Conservation (phyloP, 2,797 vertebrate species). For the Centropyge bicolor region DNA sequence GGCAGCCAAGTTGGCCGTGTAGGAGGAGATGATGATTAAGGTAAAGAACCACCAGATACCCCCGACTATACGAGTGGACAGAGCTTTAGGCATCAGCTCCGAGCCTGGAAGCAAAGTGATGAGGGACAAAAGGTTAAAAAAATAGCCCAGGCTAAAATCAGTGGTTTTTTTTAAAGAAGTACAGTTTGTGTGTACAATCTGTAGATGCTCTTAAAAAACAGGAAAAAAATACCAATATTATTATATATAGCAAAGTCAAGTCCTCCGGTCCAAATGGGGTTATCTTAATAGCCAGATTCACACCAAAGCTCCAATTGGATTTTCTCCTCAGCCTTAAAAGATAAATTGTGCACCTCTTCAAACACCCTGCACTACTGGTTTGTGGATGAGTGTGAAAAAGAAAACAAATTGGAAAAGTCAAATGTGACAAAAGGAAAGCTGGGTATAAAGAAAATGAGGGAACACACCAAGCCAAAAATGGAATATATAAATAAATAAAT, state of each 20-base stretch:
- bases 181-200: neutral
- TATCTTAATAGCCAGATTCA: conserved; percentile 29
- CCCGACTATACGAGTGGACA: conserved; percentile 96
- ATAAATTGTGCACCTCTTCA: conserved; percentile 30
- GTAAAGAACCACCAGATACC: conserved; percentile 99
- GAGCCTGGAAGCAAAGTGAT: conserved; percentile 87
- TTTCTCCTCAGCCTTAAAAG: conserved; percentile 21
- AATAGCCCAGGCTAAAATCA: neutral
- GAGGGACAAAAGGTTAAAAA: conserved; percentile 20
- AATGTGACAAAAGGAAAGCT: neutral
- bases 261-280: neutral
- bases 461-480: neutral
- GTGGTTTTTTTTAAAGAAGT: neutral
- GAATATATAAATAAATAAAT: conserved; percentile 11
- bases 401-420: conserved; percentile 1
- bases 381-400: conserved; percentile 8
- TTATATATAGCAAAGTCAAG: neutral
- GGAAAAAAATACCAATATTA: neutral
- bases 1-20: conserved; percentile 98
- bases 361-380: neutral
- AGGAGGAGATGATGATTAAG: conserved; percentile 98
- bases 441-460: conserved; percentile 1
- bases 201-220: neutral
- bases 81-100: conserved; percentile 98
- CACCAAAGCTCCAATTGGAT: conserved; percentile 20